Evolutionary conservation across 2,113 vertebrate genomes (phyloP), one percentile per base, ranked within the genome.

Genomic region (Callopanchax toddi): DNA sequence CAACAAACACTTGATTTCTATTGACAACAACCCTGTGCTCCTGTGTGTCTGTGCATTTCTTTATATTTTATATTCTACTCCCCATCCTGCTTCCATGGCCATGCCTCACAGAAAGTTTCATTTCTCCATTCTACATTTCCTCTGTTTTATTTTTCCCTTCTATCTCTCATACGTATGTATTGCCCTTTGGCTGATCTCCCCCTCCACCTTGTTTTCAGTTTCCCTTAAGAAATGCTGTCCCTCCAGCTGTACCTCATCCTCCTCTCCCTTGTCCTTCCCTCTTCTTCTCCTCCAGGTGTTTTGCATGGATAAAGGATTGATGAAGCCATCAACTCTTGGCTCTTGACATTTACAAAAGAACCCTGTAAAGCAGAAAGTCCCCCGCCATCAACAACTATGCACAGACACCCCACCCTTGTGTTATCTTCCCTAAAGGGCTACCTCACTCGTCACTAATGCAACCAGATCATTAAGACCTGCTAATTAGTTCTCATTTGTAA

Each of bases 341-440:
- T 82, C 71, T 69, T 93, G 92, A 93, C 91, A 94, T 94, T 95
- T 95, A 86, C 88, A 82, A 93, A 87, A 93, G 52, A 93, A 86
- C 86, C 92, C 84, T 92, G 93, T 85, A 87, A 32, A 90, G 84
- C 87, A 89, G 86, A 9, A 37, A 37, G 10, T 37, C n/a, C 36
- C 0, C 62, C 6, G 21, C 17, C 43, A 17, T 12, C 20, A 22
- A 13, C 32, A 10, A 22, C 18, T 15, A 36, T 12, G n/a, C 29
- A 13, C 32, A 54, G 12, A 49, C 40, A 62, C 53, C 71, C 60
- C 67, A 6, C 42, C 59, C 67, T 42, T 32, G 65, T 77, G 80
- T 89, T 92, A 94, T 96, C 94, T 34, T 93, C 86, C 78, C 77
- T 36, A 78, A 88, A 88, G 86, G 85, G 87, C 83, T 81, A 78